A percentile compares a stretch with the other conserved stretches of the same genome.
These are phyloP conservation scores for Spheniscus humboldti DNA, from an alignment of 2,797 vertebrate genomes.

Conservation along the genomic window DNA sequence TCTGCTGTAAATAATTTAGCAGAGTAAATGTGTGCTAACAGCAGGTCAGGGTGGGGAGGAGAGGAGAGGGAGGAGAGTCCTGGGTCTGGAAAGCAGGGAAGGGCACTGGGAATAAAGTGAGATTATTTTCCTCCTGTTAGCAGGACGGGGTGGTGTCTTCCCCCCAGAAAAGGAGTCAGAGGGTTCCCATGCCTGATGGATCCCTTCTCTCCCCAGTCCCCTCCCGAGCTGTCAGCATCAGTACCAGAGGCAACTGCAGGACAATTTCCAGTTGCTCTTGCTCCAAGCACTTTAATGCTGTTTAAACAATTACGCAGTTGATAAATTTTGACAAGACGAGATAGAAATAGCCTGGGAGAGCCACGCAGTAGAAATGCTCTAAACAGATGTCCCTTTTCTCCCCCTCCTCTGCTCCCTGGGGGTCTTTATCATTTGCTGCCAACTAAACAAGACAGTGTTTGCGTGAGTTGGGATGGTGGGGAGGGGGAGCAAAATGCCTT, in stretches of 20 bases:
- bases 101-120: background rate
- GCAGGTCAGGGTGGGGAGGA: background rate
- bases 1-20: constrained; percentile 14
- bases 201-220: background rate
- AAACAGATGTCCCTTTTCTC: constrained; percentile 68
- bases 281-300: constrained; percentile 64
- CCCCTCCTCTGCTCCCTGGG: constrained; percentile 32
- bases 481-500: background rate
- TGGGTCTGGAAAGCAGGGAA: background rate
- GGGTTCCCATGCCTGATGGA: constrained; percentile 4
- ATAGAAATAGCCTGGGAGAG: constrained; percentile 68
- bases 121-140: background rate
- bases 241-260: constrained; percentile 53
- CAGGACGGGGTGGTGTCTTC: background rate
- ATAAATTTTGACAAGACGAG: constrained; percentile 72
- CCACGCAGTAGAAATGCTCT: constrained; percentile 58
- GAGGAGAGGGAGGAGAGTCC: background rate
- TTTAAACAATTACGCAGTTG: constrained; percentile 72
- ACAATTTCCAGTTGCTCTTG: constrained; percentile 63
- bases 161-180: background rate
- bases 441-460: constrained; percentile 49
- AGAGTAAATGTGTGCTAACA: background rate
- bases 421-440: constrained; percentile 34
- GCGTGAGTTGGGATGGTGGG: background rate
- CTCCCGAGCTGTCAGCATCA: constrained; percentile 48